Evolutionary conservation across 2,797 vertebrate genomes (phyloP), one percentile per base, ranked within the genome.

Genomic region (Austrolebias charrua): DNA sequence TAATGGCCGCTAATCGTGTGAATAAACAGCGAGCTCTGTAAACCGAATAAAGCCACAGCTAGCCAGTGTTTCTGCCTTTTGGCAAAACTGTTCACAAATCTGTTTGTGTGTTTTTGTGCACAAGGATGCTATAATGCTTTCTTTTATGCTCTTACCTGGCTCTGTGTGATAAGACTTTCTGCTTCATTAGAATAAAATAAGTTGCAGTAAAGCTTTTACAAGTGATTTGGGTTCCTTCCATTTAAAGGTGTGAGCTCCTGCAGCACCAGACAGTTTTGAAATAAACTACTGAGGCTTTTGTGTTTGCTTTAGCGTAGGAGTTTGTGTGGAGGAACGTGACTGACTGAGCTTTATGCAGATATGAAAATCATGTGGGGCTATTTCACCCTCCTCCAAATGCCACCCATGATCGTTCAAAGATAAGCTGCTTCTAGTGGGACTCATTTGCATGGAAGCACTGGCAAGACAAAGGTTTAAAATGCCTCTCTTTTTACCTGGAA

Each of bases 381-480:
- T 80, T 81, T 84, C 78, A 80, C 61, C 78, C 66, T 76, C 65
- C 51, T 80, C 66, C 73, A 85, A 88, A 84, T 86, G 83, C 72
- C 85, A 82, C 72, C 76, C 60, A 72, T 71, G 81, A 89, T 88
- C 73, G 73, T 80, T 76, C 75, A 69, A 71, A 82, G 86, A 87
- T 89, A 86, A 84, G 73, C 66, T 18, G 53, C 66, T 55, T 76
- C 57, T 72, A 67, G 51, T 57, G 79, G 69, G 75, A 77, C 63
- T 54, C 55, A 86, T 90, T 88, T 87, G 83, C 87, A 88, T 85
- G 66, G 72, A 76, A 78, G 73, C 71, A 49, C 35, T 71, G 76
- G 69, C 73, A 81, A 66, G 75, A 80, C 72, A 78, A 78, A 78
- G 47, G 69, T 73, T 81, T 70, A 74, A 48, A 79, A 89, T 64